phyloP scores from a whole-genome alignment of 2,888 invertebrate species.

The Drepana falcataria region DNA sequence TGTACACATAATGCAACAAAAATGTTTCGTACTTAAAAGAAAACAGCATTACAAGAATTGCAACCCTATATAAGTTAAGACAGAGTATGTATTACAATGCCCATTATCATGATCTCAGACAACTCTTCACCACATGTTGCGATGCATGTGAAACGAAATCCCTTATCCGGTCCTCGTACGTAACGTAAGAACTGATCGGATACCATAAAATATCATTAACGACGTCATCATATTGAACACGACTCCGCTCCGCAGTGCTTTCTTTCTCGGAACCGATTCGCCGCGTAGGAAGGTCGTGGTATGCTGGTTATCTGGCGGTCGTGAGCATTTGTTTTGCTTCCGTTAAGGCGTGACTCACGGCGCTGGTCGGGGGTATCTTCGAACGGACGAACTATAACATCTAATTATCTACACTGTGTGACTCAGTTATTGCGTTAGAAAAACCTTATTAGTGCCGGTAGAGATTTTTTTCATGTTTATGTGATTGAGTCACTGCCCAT shows the following conservation, averaged over 20 bases:
- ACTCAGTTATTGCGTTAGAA: slow-evolving; percentile 30
- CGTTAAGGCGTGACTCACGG: slow-evolving; percentile 52
- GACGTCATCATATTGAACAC: slow-evolving; percentile 23
- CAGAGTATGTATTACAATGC: neutral
- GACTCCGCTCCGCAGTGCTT: neutral
- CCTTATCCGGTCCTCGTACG: neutral
- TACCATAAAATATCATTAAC: slow-evolving; percentile 11
- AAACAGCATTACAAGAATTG: too few relatives aligned
- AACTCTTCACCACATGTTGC: neutral
- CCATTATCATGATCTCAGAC: neutral
- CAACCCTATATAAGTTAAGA: too few relatives aligned
- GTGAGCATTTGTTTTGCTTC: slow-evolving; percentile 48
- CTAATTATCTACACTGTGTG: slow-evolving; percentile 38
- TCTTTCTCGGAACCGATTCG: slow-evolving; percentile 8
- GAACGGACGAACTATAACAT: slow-evolving; percentile 39
- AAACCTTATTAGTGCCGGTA: slow-evolving; percentile 18
- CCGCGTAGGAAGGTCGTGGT: slow-evolving; percentile 30
- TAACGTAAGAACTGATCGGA: neutral
- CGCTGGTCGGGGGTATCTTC: slow-evolving; percentile 36
- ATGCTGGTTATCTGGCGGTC: slow-evolving; percentile 33
- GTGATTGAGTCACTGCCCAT: slow-evolving; percentile 9
- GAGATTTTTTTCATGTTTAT: slow-evolving; percentile 2
- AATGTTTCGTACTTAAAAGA: too few relatives aligned
- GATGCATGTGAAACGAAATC: neutral
- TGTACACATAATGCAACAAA: too few relatives aligned